Evolutionary conservation across 2,888 invertebrate genomes (phyloP).

Genomic region (Euclidia mi): DNA sequence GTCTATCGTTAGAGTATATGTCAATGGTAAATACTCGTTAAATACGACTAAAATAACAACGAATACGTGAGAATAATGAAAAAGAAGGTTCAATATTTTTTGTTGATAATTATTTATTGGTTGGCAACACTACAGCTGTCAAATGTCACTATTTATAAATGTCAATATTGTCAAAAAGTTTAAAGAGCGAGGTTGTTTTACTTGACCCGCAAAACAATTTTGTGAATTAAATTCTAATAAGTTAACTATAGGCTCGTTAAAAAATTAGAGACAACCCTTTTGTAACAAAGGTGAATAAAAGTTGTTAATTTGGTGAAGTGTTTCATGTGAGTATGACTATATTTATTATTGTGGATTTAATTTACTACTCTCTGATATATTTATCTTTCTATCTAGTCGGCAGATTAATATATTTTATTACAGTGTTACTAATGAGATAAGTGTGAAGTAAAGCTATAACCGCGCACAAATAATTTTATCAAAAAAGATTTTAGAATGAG

Average conservation of each 20-base stretch:
- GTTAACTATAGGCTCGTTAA: slow-evolving; percentile 21
- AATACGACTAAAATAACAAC: too few relatives aligned
- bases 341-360: slow-evolving; percentile 14
- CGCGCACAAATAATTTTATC: too few relatives aligned
- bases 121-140: neutral
- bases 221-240: slow-evolving; percentile 20
- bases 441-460: too few relatives aligned
- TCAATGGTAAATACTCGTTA: too few relatives aligned
- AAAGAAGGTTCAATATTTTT: too few relatives aligned
- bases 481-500: too few relatives aligned
- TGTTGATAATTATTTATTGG: too few relatives aligned
- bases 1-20: too few relatives aligned
- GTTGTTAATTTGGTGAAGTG: slow-evolving; percentile 22
- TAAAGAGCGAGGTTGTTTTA: slow-evolving; percentile 37
- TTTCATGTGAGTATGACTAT: slow-evolving; percentile 39
- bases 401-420: neutral
- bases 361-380: neutral
- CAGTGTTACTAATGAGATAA: neutral
- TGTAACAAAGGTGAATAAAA: neutral
- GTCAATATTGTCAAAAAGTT: slow-evolving; percentile 47
- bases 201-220: slow-evolving; percentile 43
- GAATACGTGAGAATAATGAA: too few relatives aligned
- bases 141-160: slow-evolving; percentile 5
- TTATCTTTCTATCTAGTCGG: slow-evolving; percentile 17
- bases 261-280: neutral